These are phyloP conservation scores for Albula glossodonta DNA, from an alignment of 2,113 vertebrate genomes.

Conservation along the genomic window DNA sequence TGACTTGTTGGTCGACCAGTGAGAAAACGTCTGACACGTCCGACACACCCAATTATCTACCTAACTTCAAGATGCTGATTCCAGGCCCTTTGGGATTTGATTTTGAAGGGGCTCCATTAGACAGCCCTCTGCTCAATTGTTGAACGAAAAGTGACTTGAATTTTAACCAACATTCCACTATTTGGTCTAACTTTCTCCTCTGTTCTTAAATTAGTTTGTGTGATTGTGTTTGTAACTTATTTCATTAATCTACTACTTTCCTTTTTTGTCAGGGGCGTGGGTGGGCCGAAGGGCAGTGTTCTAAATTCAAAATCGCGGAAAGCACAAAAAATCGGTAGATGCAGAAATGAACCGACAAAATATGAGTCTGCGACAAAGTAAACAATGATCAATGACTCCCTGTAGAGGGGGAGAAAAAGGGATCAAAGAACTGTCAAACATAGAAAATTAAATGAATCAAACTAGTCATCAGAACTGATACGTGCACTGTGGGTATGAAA, in stretches of 20 bases:
- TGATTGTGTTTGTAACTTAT: no score
- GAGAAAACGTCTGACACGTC: no score
- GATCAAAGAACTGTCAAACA: not conserved
- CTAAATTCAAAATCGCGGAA: not conserved
- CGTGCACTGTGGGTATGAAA: not conserved
- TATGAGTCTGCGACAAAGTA: not conserved
- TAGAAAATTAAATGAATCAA: slow-evolving; percentile 5
- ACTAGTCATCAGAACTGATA: not conserved
- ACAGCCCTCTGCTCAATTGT: not conserved
- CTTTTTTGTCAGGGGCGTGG: no score
- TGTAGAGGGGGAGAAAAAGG: not conserved
- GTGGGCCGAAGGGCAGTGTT: not conserved
- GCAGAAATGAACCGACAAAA: not conserved
- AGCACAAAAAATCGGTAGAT: not conserved
- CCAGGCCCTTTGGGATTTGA: not conserved
- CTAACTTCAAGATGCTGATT: no score
- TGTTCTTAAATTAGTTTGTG: no score
- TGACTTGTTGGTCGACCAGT: not conserved
- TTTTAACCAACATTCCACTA: no score
- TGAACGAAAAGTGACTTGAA: not conserved
- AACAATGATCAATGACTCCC: not conserved
- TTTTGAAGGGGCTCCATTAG: not conserved
- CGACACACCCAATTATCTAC: no score
- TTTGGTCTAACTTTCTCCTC: no score
- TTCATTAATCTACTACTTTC: no score